Percentiles rank a stretch among this genome's conserved stretches.
Conservation (phyloP, 2,888 invertebrate species). For the Diarsia brunnea region DNA sequence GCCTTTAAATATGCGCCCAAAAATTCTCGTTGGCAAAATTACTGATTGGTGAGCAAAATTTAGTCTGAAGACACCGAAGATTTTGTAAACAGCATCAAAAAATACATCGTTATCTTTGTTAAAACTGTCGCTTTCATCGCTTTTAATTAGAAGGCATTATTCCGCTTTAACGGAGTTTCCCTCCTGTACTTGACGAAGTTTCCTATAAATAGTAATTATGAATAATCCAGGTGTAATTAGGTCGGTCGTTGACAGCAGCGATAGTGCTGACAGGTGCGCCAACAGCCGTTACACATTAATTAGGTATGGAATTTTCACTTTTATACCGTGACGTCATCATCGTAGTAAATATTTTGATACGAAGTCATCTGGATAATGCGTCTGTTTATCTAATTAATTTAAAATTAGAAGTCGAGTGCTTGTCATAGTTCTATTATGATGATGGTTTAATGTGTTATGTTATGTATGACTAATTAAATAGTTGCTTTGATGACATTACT, state of each 20-base stretch:
- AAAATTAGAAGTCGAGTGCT: constrained; percentile 15
- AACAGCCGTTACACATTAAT: constrained; percentile 74
- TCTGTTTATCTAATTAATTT: constrained; percentile 8
- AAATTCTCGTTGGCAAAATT: neutral
- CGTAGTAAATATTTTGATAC: constrained; percentile 46
- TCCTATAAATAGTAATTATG: constrained; percentile 72
- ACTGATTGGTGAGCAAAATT: constrained; percentile 14
- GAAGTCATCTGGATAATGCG: constrained; percentile 23
- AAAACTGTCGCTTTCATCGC: constrained; percentile 59
- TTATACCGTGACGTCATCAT: constrained; percentile 65
- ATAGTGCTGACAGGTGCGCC: constrained; percentile 73
- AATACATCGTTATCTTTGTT: constrained; percentile 32
- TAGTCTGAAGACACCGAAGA: neutral
- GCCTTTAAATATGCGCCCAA: constrained; percentile 24
- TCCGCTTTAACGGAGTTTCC: constrained; percentile 50
- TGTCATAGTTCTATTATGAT: constrained; percentile 33
- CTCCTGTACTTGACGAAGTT: constrained; percentile 51
- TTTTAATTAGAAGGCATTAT: constrained; percentile 60
- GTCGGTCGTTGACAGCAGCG: constrained; percentile 76
- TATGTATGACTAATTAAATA: constrained; percentile 30
- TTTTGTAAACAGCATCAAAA: constrained; percentile 36
- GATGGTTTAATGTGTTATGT: constrained; percentile 28
- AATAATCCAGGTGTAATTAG: constrained; percentile 80
- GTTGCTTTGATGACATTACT: constrained; percentile 43
- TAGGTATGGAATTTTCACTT: constrained; percentile 79